Evolutionary conservation across 2,113 vertebrate species (phyloP).

Genomic region (Cranoglanis bouderius): DNA sequence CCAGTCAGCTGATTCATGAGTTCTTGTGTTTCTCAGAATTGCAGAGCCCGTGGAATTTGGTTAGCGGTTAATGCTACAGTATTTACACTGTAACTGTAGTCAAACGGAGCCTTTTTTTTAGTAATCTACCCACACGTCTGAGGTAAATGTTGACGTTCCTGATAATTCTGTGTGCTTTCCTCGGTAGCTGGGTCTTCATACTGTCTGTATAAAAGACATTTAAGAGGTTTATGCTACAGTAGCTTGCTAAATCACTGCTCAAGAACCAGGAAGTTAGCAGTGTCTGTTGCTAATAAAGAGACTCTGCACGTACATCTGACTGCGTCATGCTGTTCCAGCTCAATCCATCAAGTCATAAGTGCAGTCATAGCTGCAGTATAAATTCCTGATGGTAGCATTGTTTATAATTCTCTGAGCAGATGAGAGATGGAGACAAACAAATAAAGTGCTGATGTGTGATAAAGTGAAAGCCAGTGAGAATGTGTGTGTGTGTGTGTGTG

Average conservation of each 20-base stretch:
- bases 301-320: background rate
- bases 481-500: slow-evolving; percentile 20
- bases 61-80: background rate
- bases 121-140: background rate
- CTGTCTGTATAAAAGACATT: background rate
- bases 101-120: background rate
- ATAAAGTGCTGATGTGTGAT: background rate
- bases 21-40: background rate
- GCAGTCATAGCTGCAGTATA: background rate
- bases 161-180: background rate
- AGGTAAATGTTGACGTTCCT: background rate
- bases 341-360: background rate
- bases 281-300: background rate
- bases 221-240: background rate
- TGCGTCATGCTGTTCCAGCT: background rate
- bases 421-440: background rate
- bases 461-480: background rate
- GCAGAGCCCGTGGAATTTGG: background rate
- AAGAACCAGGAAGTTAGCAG: background rate
- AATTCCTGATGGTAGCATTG: background rate
- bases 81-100: background rate
- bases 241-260: background rate
- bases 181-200: background rate
- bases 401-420: background rate
- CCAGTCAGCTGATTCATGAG: background rate